Conservation (phyloP, 2,113 vertebrate species). For the Scytalopus superciliaris region DNA sequence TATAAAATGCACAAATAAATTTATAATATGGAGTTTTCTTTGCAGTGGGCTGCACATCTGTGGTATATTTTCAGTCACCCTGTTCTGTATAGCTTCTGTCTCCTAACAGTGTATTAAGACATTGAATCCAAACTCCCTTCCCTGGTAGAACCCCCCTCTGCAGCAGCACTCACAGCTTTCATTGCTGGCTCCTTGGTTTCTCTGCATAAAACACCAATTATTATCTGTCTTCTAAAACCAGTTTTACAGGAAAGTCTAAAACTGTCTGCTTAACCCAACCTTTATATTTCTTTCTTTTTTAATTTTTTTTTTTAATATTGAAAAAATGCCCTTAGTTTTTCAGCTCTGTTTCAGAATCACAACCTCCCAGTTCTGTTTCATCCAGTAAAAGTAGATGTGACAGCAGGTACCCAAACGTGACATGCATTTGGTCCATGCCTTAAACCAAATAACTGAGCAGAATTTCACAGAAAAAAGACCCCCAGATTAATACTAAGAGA, state of each 20-base stretch:
- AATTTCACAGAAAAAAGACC: not conserved
- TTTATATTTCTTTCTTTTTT: not conserved
- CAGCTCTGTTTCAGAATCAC: constrained; percentile 20
- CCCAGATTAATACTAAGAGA: not conserved
- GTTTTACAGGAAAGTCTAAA: not conserved
- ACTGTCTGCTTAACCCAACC: constrained; percentile 35
- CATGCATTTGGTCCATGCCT: not conserved
- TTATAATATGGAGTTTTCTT: not conserved
- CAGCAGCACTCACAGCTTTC: not conserved
- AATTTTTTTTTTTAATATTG: not conserved
- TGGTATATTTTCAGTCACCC: not conserved
- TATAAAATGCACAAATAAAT: not conserved
- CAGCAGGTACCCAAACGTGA: not conserved
- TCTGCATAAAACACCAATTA: constrained; percentile 61
- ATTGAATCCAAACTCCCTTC: not conserved
- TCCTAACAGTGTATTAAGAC: not conserved
- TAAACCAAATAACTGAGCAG: not conserved
- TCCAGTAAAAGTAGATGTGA: not conserved
- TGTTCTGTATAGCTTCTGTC: not conserved
- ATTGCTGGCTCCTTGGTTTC: constrained; percentile 61
- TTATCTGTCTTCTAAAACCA: constrained; percentile 57
- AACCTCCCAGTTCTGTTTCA: not conserved
- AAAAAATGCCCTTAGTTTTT: not conserved
- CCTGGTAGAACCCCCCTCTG: not conserved
- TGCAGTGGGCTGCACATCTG: not conserved